Evolutionary conservation across 2,888 invertebrate species (phyloP).

Genomic region (Xestobium rufovillosum): DNA sequence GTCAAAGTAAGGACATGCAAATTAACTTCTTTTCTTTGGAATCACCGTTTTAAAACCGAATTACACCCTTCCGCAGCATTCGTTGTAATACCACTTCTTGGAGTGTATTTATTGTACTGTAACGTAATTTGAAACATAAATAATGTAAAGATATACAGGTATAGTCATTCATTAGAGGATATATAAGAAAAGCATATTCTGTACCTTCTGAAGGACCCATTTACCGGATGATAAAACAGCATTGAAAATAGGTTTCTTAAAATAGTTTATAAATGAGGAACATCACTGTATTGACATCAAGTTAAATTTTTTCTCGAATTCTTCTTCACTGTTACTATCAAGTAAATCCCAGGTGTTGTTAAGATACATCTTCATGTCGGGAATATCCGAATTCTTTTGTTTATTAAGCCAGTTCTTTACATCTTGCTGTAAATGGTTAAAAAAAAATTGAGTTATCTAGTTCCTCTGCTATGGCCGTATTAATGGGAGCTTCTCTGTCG

Average conservation of each 20-base stretch:
- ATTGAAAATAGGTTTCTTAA: slow-evolving; percentile 6
- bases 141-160: too few species aligned
- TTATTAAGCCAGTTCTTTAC: slow-evolving; percentile 9
- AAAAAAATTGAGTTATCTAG: slow-evolving; percentile 5
- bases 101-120: slow-evolving; percentile 5
- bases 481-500: slow-evolving; percentile 11
- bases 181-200: too few species aligned
- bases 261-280: slow-evolving; percentile 9
- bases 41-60: slow-evolving; percentile 6
- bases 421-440: slow-evolving; percentile 7
- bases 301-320: slow-evolving; percentile 5
- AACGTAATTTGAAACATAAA: too few species aligned
- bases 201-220: slow-evolving; percentile 4
- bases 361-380: slow-evolving; percentile 7
- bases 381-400: slow-evolving; percentile 2
- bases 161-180: too few species aligned
- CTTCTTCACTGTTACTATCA: slow-evolving; percentile 8
- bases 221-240: slow-evolving; percentile 5
- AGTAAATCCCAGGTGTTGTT: slow-evolving; percentile 13
- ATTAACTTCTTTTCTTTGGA: slow-evolving; percentile 8
- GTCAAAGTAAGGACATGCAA: slow-evolving; percentile 8
- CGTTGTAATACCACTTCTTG: slow-evolving; percentile 12
- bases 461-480: slow-evolving; percentile 5
- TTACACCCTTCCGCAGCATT: slow-evolving; percentile 13
- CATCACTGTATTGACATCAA: slow-evolving; percentile 7